Percentiles rank a stretch among this genome's conserved stretches.
phyloP scores from a whole-genome alignment of 1,140 invertebrate species.

The Panagrolaimus sp. region DNA sequence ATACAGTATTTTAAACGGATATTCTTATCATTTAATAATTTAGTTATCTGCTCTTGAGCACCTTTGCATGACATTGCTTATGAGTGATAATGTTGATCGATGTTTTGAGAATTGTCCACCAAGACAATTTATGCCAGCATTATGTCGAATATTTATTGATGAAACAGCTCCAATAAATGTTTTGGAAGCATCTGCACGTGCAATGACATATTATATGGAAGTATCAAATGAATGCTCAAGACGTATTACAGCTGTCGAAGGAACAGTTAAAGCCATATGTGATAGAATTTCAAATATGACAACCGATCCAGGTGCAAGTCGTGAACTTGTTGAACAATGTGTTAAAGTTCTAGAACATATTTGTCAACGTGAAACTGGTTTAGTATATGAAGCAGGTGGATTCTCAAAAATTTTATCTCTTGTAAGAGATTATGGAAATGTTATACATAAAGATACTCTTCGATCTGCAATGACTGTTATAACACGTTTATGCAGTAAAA shows the following conservation, averaged over 20 bases:
- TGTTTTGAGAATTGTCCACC: constrained; percentile 99
- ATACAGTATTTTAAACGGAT: too few species aligned
- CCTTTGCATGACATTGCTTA: constrained; percentile 93
- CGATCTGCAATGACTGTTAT: constrained; percentile 92
- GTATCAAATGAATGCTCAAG: constrained; percentile 96
- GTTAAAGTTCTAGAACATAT: constrained; percentile 95
- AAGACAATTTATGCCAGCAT: constrained; percentile 88
- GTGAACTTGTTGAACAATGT: constrained; percentile 95
- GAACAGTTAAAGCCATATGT: constrained; percentile 93
- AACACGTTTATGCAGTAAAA: constrained; percentile 82
- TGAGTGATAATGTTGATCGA: constrained; percentile 98
- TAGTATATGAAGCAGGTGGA: constrained; percentile 94
- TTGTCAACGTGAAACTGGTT: constrained; percentile 89
- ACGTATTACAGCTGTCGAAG: constrained; percentile 92
- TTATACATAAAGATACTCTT: constrained; percentile 66
- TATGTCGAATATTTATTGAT: constrained; percentile 96
- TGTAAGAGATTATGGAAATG: constrained; percentile 25
- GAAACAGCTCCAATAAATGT: constrained; percentile 95
- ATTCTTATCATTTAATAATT: constrained; percentile 67
- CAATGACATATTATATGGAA: constrained; percentile 96
- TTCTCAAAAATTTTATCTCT: constrained; percentile 71
- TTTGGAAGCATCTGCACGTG: constrained; percentile 90
- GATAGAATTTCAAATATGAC: constrained; percentile 84
- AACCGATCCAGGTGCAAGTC: constrained; percentile 75
- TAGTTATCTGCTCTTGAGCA: constrained; percentile 75